Percentiles rank a stretch among this genome's conserved stretches.
Conservation (phyloP, 92 coral and sea anemone species). For the Epizoanthus scotinus region DNA sequence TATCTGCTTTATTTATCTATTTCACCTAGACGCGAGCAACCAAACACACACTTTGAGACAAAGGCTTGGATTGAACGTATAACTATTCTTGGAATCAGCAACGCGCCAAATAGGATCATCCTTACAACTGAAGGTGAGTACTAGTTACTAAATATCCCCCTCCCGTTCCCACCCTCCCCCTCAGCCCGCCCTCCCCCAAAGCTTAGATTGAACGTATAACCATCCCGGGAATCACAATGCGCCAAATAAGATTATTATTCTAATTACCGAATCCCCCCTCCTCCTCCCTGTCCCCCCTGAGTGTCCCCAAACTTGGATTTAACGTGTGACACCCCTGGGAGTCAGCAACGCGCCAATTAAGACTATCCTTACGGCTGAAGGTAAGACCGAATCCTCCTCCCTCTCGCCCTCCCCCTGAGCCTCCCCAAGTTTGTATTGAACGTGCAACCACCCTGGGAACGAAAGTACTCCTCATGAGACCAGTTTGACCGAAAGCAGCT, state of each 20-base stretch:
- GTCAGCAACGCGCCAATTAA: slow-evolving; percentile 81
- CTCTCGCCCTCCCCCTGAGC: background rate
- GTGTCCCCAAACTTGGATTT: background rate
- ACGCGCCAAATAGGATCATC: slow-evolving; percentile 69
- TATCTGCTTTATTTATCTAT: background rate
- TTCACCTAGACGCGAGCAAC: slow-evolving; percentile 60
- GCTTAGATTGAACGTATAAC: slow-evolving; percentile 97
- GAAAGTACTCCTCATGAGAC: too few relatives aligned
- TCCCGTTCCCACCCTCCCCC: too few relatives aligned
- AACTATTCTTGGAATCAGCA: slow-evolving; percentile 92
- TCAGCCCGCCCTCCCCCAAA: too few relatives aligned
- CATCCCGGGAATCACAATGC: slow-evolving; percentile 88
- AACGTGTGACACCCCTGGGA: too few relatives aligned
- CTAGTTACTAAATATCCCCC: background rate
- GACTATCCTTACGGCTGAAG: slow-evolving; percentile 51
- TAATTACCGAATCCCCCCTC: too few relatives aligned
- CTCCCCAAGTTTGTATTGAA: background rate
- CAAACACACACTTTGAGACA: slow-evolving; percentile 67
- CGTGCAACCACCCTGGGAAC: too few relatives aligned
- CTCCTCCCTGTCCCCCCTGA: background rate
- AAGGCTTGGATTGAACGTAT: slow-evolving; percentile 96
- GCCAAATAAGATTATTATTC: slow-evolving; percentile 65
- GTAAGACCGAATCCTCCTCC: slow-evolving; percentile 24
- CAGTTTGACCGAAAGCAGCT: too few relatives aligned
- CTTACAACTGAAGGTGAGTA: slow-evolving; percentile 53